Percentiles rank a stretch among this genome's conserved stretches.
Evolutionary conservation across 2,113 vertebrate species (phyloP).

Genomic region (Semicossyphus pulcher): DNA sequence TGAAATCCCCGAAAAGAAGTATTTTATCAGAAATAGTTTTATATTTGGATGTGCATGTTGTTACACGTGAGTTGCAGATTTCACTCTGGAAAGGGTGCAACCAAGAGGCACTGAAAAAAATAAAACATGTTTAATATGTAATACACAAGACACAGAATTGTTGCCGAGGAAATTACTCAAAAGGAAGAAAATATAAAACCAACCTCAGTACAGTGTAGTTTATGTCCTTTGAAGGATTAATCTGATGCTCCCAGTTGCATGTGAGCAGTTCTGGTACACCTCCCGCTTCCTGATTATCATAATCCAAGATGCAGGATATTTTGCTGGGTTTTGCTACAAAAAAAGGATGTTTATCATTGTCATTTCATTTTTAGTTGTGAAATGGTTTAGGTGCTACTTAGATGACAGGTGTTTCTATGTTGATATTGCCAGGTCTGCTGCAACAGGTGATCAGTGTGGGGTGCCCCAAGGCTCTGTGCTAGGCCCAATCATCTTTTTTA

Average conservation of each 20-base stretch:
- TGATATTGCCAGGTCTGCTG: neutral
- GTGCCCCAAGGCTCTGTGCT: neutral
- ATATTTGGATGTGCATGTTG: conserved; percentile 7
- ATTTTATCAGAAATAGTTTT: fast-evolving
- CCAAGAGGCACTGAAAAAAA: conserved; percentile 33
- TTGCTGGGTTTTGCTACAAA: conserved; percentile 68
- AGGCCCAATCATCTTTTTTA: too few species aligned
- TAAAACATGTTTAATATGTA: neutral
- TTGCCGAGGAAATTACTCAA: neutral
- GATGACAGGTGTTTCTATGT: neutral
- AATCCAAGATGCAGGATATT: conserved; percentile 51
- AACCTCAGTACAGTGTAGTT: conserved; percentile 58
- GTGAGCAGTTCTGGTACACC: conserved; percentile 3
- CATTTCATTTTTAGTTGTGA: neutral
- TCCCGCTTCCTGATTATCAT: fast-evolving
- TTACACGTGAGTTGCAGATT: neutral
- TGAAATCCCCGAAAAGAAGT: fast-evolving
- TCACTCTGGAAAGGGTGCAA: fast-evolving
- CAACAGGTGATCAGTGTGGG: neutral
- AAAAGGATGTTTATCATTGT: neutral
- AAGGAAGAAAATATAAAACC: conserved; percentile 4
- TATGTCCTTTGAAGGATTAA: neutral
- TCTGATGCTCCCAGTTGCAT: conserved; percentile 70
- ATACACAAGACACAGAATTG: neutral
- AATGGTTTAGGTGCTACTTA: neutral